Evolutionary conservation across 1,140 invertebrate genomes (phyloP).

Genomic region (Dryas iulia): DNA sequence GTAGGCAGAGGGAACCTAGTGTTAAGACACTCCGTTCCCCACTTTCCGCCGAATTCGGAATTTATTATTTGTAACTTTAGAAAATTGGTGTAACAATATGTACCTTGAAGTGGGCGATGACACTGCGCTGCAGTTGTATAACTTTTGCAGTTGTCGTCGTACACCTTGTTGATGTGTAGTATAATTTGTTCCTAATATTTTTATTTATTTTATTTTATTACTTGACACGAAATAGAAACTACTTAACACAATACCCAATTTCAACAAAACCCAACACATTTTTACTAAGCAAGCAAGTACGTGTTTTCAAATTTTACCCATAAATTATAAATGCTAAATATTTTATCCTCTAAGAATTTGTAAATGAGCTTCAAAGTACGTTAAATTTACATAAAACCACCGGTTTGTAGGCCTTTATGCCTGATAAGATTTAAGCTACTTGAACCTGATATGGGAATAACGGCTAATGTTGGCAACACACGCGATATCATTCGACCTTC

Average conservation of each 20-base stretch:
- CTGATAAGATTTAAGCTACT: slow-evolving; percentile 40
- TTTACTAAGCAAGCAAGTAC: neutral
- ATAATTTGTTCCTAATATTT: no score
- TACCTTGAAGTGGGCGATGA: no score
- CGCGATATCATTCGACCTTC: slow-evolving; percentile 26
- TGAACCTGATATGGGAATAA: slow-evolving; percentile 30
- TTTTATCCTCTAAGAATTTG: slow-evolving; percentile 20
- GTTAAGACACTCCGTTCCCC: no score
- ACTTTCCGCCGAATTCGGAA: no score
- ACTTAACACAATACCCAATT: neutral
- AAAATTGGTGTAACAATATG: no score
- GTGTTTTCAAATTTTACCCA: neutral
- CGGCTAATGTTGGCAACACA: slow-evolving; percentile 30
- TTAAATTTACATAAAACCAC: slow-evolving; percentile 36
- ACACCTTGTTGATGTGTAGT: no score
- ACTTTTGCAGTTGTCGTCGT: no score
- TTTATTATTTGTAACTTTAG: no score
- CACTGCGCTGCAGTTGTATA: no score
- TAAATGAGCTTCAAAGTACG: slow-evolving; percentile 26
- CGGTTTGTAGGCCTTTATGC: slow-evolving; percentile 28
- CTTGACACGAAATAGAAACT: neutral
- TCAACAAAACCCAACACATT: neutral
- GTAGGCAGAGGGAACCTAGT: no score
- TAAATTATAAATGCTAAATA: slow-evolving; percentile 14
- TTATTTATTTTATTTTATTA: no score